These are phyloP conservation scores for Uloborus diversus DNA, from an alignment of 1,140 invertebrate genomes.

Conservation along the genomic window DNA sequence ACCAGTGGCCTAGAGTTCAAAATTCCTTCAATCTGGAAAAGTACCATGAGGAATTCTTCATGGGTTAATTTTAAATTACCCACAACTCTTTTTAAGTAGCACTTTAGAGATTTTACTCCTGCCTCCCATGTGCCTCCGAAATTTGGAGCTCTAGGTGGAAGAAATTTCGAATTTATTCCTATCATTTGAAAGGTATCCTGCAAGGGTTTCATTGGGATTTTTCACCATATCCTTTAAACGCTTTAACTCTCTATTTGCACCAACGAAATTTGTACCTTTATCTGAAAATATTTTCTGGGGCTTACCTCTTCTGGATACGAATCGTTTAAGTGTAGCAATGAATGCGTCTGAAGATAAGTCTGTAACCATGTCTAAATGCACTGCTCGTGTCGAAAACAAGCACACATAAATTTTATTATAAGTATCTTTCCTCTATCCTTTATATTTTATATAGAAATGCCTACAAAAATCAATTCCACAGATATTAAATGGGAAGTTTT, in stretches of 20 bases:
- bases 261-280: constrained; percentile 25
- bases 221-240: no score
- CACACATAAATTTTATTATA: constrained; percentile 62
- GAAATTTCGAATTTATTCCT: no score
- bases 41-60: background rate
- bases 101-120: background rate
- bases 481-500: background rate
- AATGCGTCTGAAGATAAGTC: constrained; percentile 64
- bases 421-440: constrained; percentile 51
- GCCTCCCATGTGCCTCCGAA: background rate
- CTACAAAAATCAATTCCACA: constrained; percentile 17
- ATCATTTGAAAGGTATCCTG: no score
- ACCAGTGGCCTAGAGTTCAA: background rate
- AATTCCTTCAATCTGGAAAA: background rate
- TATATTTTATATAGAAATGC: constrained; percentile 6
- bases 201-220: no score
- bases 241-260: background rate
- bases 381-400: constrained; percentile 9
- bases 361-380: constrained; percentile 58
- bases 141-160: background rate
- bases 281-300: background rate
- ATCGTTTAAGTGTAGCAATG: constrained; percentile 55
- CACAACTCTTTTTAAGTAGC: background rate
- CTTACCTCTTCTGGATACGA: constrained; percentile 21
- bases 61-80: background rate